Evolutionary conservation across 1,140 invertebrate species (phyloP), one percentile per base, ranked within the genome.

Genomic region (Myzus persicae): DNA sequence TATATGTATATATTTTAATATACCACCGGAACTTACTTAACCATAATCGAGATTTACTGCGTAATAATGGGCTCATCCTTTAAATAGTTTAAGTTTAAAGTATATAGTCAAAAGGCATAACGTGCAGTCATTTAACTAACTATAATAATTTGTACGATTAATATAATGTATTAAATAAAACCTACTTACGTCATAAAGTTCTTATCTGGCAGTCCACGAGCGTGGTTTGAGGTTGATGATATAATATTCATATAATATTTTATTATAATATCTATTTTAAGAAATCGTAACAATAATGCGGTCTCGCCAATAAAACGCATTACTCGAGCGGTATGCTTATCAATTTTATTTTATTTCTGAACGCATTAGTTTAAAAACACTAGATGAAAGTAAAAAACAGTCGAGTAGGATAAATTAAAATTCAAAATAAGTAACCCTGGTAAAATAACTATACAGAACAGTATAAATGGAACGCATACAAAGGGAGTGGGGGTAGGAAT

Each of bases 11-110:
- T 67, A 11, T 67, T 14, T 67, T n/a, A 81, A 85, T 48, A 26
- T 38, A 89, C n/a, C n/a, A 38, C 87, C 36, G 87, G 87, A 38
- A 51, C 46, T 36, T 51, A 89, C n/a, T 48, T 36, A 89, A 51
- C n/a, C 87, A 18, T 89, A 89, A 89, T 89, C 87, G 87, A 89
- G 87, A 89, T 89, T 89, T 89, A 89, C 87, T 38, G 36, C 87
- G 9, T 67, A 51, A 51, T 51, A 51, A 51, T 51, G 87, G 46
- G 46, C 48, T 54, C 46, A 38, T 48, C n/a, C n/a, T 51, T 88
- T 51, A 38, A 89, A 48, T 89, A 51, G 46, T 51, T 38, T 48
- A 36, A 89, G 36, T 26, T 24, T 82, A 18, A 85, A 88, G 85
- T n/a, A 44, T 31, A n/a, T 24, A 48, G 46, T 38, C 7, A 22